Percentiles rank a stretch among this genome's conserved stretches.
Conservation (phyloP, 2,797 vertebrate genomes). For the Pagetopsis macropterus region DNA sequence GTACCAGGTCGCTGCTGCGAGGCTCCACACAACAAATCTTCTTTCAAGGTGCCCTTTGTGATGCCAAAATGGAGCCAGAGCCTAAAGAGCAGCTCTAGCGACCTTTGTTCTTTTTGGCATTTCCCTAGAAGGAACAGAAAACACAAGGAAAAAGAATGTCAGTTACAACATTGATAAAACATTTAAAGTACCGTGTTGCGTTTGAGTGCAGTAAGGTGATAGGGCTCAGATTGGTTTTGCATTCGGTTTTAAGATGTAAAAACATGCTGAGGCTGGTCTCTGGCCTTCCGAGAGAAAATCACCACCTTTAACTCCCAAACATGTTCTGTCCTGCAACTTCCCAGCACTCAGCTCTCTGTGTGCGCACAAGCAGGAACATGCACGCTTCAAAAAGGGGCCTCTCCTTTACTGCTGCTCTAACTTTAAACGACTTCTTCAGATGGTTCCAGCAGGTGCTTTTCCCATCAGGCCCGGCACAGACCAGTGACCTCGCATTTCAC, state of each 20-base stretch:
- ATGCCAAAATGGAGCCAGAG: conserved; percentile 51
- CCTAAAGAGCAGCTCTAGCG: conserved; percentile 81
- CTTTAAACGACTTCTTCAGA: conserved; percentile 70
- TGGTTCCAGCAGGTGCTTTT: conserved; percentile 71
- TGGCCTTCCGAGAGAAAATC: conserved; percentile 50
- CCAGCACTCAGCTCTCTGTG: conserved; percentile 26
- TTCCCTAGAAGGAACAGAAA: conserved; percentile 85
- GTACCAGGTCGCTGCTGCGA: conserved; percentile 50
- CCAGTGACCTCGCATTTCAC: conserved; percentile 40
- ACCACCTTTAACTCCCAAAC: conserved; percentile 47
- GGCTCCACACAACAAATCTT: conserved; percentile 41
- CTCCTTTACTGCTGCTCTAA: conserved; percentile 37
- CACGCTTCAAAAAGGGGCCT: conserved; percentile 32
- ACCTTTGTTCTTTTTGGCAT: conserved; percentile 96
- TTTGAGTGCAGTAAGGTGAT: conserved; percentile 16
- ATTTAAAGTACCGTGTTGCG: neutral
- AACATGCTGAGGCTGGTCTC: conserved; percentile 56
- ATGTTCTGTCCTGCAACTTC: conserved; percentile 60
- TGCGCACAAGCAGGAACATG: conserved; percentile 58
- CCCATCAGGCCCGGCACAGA: conserved; percentile 56
- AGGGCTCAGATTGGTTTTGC: neutral
- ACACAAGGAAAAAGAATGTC: neutral
- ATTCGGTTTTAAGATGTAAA: conserved; percentile 18
- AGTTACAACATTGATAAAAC: neutral
- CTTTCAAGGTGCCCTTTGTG: conserved; percentile 38